Evolutionary conservation across 2,888 invertebrate species (phyloP).

Genomic region (Mycalesis mineus): DNA sequence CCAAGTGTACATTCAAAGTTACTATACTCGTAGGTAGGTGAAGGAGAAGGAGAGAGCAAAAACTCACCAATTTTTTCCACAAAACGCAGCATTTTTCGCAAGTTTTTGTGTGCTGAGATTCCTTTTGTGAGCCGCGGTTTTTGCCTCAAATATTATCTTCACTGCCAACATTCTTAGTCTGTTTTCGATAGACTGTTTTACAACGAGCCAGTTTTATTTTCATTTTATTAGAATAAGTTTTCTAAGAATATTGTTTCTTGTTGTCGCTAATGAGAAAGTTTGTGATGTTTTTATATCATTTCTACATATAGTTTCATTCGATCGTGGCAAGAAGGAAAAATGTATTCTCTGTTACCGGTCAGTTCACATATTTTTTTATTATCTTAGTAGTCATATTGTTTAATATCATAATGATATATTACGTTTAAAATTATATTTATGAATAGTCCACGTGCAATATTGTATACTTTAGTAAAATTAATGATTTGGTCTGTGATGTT

Average conservation of each 20-base stretch:
- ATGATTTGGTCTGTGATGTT: slow-evolving; percentile 2
- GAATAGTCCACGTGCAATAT: slow-evolving; percentile 1
- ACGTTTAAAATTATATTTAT: neutral
- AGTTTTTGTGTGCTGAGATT: neutral
- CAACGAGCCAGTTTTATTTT: neutral
- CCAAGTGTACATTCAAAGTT: neutral
- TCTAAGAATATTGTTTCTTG: neutral
- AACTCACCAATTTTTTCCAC: neutral
- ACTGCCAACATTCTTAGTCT: neutral
- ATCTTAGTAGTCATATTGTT: neutral
- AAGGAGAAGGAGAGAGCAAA: neutral
- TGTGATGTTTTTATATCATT: neutral
- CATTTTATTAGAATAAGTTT: neutral
- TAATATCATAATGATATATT: neutral
- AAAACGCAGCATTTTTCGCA: neutral
- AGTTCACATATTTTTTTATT: neutral
- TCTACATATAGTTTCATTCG: neutral
- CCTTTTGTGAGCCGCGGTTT: neutral
- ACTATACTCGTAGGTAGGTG: neutral
- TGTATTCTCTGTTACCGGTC: neutral
- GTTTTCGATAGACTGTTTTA: neutral
- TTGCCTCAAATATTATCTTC: neutral
- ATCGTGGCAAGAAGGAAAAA: neutral
- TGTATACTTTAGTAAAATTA: neutral
- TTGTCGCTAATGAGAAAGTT: neutral